Base-by-base conservation (phyloP, 2,797 vertebrate genomes). In the Spea hammondii region DNA sequence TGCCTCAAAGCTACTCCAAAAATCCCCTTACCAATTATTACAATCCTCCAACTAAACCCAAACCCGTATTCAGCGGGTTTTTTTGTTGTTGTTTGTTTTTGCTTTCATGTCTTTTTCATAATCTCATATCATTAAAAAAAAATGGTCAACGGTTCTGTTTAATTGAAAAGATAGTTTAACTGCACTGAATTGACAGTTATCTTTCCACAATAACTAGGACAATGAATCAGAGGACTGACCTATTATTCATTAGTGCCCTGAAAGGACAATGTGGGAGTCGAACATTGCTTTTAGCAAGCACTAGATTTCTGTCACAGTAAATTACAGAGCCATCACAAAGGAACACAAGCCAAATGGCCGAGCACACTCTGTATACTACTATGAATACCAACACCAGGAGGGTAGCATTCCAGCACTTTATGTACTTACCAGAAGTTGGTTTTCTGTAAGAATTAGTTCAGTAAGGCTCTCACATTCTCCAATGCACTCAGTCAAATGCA, bases 371-470 rank as follows among this genome's bases (percentile, higher is more conserved):
- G 32, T 32, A 32, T 32, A 32, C 14, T 12, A 62, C 59, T 12
- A 62, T 6, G 32, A 2, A 62, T 3, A 32, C n/a, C 14, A 62
- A 62, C 9, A 11, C 11, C 10, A 44, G 62, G 13, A 12, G 13
- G 49, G 6, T 32, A 54, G 44, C 12, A 13, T 7, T 8, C 32
- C 44, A 68, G 4, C 6, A 6, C 7, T 57, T 0, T 2, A 49
- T 60, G 48, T 1, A 89, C 93, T 87, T 84, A 99, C 98, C 95
- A 95, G 88, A 81, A 99, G 89, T 14, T 94, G 94, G 85, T 99
- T 99, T 89, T 99, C 97, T 45, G 97, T 99, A 69, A 99, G 93
- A 85, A 99, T 94, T 68, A 99, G 92, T 80, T 99, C 98, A 4
- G 96, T 96, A 85, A 99, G 95, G 90, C 90, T 95, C 91, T 97